Percentiles rank a stretch among this genome's conserved stretches.
phyloP scores from a whole-genome alignment of 92 coral and sea anemone species.

The Epizoanthus rinbou region DNA sequence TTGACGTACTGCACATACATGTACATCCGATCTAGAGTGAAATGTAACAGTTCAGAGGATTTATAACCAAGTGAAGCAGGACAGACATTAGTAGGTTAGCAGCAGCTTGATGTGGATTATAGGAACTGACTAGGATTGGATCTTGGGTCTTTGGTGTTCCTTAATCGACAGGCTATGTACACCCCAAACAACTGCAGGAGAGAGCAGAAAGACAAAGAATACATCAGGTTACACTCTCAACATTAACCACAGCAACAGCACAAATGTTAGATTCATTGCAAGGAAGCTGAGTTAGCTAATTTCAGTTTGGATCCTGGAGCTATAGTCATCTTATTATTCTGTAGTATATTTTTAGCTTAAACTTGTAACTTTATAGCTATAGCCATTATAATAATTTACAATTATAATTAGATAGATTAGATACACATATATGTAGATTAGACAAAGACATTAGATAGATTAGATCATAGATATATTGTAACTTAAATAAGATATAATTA shows the following conservation, averaged over 20 bases:
- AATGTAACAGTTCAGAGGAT: not conserved
- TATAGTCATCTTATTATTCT: too few relatives aligned
- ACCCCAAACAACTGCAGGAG: constrained; percentile 96
- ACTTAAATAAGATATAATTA: too few relatives aligned
- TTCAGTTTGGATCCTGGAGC: too few relatives aligned
- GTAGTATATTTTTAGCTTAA: too few relatives aligned
- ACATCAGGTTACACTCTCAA: constrained; percentile 29
- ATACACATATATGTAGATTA: too few relatives aligned
- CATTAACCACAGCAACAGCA: not conserved
- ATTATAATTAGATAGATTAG: too few relatives aligned
- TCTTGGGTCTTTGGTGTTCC: constrained; percentile 94
- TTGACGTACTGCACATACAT: too few relatives aligned
- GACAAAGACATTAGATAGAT: too few relatives aligned
- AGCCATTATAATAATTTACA: too few relatives aligned
- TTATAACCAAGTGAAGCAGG: constrained; percentile 1
- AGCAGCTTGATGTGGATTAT: constrained; percentile 33
- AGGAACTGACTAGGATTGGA: constrained; percentile 95
- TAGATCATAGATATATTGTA: too few relatives aligned
- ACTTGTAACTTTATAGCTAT: too few relatives aligned
- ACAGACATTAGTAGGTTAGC: constrained; percentile 18
- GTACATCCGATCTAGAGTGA: too few relatives aligned
- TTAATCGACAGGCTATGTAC: constrained; percentile 90
- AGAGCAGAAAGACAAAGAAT: constrained; percentile 64
- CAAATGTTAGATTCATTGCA: not conserved
- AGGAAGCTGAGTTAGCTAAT: not conserved